phyloP scores from a whole-genome alignment of 2,113 vertebrate genomes.

The Puntigrus tetrazona region DNA sequence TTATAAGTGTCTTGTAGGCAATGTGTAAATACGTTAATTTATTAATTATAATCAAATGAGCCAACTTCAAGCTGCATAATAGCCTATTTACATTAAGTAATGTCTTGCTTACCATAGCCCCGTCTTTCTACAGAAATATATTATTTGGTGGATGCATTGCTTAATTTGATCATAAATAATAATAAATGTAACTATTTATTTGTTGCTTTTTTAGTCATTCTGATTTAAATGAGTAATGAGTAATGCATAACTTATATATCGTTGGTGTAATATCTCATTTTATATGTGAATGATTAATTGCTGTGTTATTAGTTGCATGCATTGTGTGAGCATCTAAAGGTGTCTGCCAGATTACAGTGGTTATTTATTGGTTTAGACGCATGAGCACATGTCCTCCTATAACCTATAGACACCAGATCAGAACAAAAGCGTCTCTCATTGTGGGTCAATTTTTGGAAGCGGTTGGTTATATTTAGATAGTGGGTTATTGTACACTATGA shows the following conservation, averaged over 20 bases:
- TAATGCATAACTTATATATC: background rate
- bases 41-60: background rate
- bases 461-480: background rate
- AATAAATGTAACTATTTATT: background rate
- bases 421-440: slow-evolving; percentile 4
- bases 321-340: background rate
- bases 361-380: background rate
- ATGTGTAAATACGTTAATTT: background rate
- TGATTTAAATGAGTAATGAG: background rate
- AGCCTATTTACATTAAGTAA: background rate
- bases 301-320: background rate
- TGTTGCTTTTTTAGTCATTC: background rate
- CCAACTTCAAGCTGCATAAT: background rate
- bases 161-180: background rate
- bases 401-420: background rate
- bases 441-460: background rate
- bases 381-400: slow-evolving; percentile 17
- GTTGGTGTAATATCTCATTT: background rate
- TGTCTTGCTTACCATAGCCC: background rate
- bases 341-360: background rate
- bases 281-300: background rate
- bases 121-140: background rate
- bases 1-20: background rate
- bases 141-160: background rate
- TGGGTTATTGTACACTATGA: background rate